Evolutionary conservation across 2,113 vertebrate species (phyloP).

Genomic region (Capricornis sumatraensis): DNA sequence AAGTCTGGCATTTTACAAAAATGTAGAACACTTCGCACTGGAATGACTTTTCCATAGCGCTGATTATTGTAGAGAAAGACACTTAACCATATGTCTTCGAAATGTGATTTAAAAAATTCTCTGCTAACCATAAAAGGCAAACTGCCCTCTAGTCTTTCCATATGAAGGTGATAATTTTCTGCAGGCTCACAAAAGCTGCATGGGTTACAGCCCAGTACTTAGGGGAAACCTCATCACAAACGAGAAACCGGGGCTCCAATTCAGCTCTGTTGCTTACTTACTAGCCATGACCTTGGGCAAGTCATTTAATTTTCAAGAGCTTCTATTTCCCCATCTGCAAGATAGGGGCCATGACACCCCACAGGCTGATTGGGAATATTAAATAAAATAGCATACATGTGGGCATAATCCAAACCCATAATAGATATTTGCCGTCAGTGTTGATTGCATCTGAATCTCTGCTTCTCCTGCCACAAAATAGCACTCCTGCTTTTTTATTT

Average conservation of each 20-base stretch:
- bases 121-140: neutral
- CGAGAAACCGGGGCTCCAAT: neutral
- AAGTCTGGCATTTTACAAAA: constrained; percentile 51
- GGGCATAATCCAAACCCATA: neutral
- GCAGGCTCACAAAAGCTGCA: neutral
- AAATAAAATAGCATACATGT: neutral
- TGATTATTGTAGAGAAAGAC: constrained; percentile 10
- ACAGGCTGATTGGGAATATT: neutral
- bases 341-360: neutral
- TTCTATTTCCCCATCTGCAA: neutral
- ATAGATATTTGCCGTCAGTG: neutral
- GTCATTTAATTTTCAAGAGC: neutral
- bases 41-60: constrained; percentile 63
- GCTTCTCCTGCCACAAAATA: neutral
- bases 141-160: neutral
- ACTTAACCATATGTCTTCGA: constrained; percentile 41
- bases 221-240: neutral
- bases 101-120: constrained; percentile 43
- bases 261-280: neutral
- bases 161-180: neutral
- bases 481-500: neutral
- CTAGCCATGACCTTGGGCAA: neutral
- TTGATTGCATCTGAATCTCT: neutral
- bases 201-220: neutral
- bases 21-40: constrained; percentile 37